These are phyloP conservation scores for Eupsittula cactorum DNA, from an alignment of 2,113 vertebrate species.

Conservation along the genomic window DNA sequence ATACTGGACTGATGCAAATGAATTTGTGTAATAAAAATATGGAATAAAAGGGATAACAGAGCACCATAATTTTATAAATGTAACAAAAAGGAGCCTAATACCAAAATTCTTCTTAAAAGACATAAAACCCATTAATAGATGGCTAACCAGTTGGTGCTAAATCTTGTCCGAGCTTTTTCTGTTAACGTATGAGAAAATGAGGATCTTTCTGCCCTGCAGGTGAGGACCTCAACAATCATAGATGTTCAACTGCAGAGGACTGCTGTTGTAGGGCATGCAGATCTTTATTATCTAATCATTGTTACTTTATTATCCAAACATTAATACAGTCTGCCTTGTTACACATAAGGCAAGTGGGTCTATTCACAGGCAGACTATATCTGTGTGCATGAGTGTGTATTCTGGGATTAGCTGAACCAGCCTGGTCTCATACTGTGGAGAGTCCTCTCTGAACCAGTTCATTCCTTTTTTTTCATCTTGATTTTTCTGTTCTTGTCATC, in stretches of 20 bases:
- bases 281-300: not conserved
- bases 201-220: not conserved
- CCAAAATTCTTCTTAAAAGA: not conserved
- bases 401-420: not conserved
- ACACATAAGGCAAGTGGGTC: not conserved
- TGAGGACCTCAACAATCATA: not conserved
- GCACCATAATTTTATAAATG: not conserved
- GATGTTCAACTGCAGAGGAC: not conserved
- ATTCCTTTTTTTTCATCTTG: not conserved
- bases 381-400: not conserved
- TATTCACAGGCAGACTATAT: not conserved
- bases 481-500: not conserved
- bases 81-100: not conserved
- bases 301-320: not conserved
- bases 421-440: not conserved
- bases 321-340: not conserved
- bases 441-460: rapidly evolving
- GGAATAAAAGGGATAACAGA: not conserved
- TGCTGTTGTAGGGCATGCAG: not conserved
- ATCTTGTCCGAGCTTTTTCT: not conserved
- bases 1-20: not conserved
- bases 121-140: not conserved
- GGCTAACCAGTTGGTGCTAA: not conserved
- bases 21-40: not conserved
- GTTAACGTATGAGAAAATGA: not conserved